phyloP scores from a whole-genome alignment of 2,113 vertebrate species.

The Cygnus atratus region DNA sequence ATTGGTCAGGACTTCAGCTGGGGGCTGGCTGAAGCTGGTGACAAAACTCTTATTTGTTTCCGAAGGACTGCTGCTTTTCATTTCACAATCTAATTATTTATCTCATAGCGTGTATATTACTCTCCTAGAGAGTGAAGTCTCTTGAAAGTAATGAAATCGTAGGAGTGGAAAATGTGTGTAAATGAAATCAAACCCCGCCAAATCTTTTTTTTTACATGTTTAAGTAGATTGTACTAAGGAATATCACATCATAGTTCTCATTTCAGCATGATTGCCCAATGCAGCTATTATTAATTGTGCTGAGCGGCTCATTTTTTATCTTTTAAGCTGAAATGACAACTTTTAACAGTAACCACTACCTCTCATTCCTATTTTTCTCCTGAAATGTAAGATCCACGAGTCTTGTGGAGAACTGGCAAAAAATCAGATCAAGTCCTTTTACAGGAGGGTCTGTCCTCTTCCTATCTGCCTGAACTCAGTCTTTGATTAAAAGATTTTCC shows the following conservation, averaged over 20 bases:
- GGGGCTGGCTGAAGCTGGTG: background rate
- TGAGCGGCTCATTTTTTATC: background rate
- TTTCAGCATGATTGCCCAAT: background rate
- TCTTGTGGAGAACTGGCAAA: background rate
- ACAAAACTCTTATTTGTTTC: slow-evolving; percentile 10
- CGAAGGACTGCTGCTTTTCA: background rate
- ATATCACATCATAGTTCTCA: background rate
- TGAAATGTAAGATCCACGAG: background rate
- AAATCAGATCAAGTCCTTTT: background rate
- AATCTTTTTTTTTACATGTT: background rate
- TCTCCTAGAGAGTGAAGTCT: background rate
- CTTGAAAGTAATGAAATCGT: slow-evolving; percentile 50
- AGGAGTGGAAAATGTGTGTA: slow-evolving; percentile 31
- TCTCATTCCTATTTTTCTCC: background rate
- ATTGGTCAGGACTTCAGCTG: background rate
- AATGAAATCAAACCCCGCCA: slow-evolving; percentile 37
- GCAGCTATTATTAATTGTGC: background rate
- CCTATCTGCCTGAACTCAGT: background rate
- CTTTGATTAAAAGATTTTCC: background rate
- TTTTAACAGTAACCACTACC: background rate
- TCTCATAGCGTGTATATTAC: background rate
- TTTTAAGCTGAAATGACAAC: background rate
- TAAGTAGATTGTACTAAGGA: slow-evolving; percentile 20
- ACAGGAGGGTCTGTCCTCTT: background rate
- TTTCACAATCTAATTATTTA: slow-evolving; percentile 40